Base-by-base conservation (phyloP, 2,888 invertebrate species). In the Tubulanus polymorphus region DNA sequence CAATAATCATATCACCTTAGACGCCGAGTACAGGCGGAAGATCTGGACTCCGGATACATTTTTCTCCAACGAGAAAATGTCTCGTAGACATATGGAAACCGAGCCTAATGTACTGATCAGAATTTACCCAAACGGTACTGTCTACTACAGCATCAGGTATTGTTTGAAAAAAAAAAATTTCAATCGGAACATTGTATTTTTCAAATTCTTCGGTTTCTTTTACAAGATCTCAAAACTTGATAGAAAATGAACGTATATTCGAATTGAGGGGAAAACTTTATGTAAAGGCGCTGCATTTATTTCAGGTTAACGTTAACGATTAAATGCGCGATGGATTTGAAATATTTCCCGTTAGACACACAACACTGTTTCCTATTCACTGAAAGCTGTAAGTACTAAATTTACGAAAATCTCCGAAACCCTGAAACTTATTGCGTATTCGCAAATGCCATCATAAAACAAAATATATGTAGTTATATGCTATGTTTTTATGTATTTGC, bases 1-100 rank as follows among this genome's bases (percentile, higher is more conserved):
- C n/a, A n/a, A n/a, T n/a, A 71, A 50, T 25, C 2, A 30, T 2
- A 12, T 50, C 10, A 35, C 50, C 12, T 15, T 50, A 12, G 50
- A 50, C 35, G 18, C 15, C 26, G 47, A 51, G 10, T 50, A 35
- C 2, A 30, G 37, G n/a, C 47, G 49, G 37, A 85, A 90, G 69
- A 91, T 94, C 71, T 94, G 94, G 94, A 84, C 91, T 60, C 93
- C 93, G 0, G 93, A 93, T 79, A 93, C 93, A 1, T 93, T 90
- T 75, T 70, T 72, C 49, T 45, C 50, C 12, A 59, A 59, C 48
- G 58, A 53, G 35, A 50, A 50, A 23, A 37, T 41, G 67, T 91
- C 91, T 15, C 92, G 93, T 71, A 89, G 93, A 47, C 93, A 94
- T 79, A 91, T 91, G 25, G 91, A 93, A 64, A 93, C 93, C 1